Evolutionary conservation across 2,797 vertebrate species (phyloP).

Genomic region (Strix occidentalis): DNA sequence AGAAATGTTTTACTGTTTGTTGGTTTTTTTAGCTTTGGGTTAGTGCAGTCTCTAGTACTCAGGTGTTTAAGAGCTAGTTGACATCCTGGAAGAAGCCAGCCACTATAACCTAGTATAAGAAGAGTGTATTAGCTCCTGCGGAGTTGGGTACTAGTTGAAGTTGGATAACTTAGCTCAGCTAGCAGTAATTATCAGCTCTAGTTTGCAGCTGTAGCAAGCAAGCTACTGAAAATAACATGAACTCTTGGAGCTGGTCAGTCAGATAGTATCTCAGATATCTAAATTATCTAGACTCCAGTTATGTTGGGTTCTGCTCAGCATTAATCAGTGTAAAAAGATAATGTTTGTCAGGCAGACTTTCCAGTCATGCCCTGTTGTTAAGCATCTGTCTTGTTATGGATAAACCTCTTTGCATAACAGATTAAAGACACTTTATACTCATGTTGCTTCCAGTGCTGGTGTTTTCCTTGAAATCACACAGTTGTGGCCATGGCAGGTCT

Average conservation of each 20-base stretch:
- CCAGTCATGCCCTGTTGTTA: background rate
- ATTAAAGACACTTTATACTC: background rate
- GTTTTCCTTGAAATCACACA: background rate
- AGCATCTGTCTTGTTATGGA: background rate
- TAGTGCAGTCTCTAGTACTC: background rate
- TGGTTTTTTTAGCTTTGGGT: background rate
- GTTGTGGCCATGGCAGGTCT: background rate
- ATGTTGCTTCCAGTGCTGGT: background rate
- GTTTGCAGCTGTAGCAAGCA: background rate
- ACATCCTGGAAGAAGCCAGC: background rate
- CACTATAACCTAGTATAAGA: background rate
- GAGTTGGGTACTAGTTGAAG: background rate
- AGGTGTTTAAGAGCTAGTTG: background rate
- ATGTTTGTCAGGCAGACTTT: background rate
- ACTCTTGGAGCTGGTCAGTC: background rate
- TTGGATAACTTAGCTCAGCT: background rate
- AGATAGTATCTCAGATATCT: background rate
- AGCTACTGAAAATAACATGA: background rate
- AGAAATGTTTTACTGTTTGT: background rate
- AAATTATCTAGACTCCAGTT: background rate
- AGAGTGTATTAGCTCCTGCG: background rate
- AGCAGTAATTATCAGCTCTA: background rate
- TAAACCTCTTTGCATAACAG: background rate
- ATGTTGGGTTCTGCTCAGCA: background rate
- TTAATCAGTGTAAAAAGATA: background rate